A percentile compares a stretch with the other conserved stretches of the same genome.
Conservation (phyloP, 2,113 vertebrate species). For the Platysteira castanea region DNA sequence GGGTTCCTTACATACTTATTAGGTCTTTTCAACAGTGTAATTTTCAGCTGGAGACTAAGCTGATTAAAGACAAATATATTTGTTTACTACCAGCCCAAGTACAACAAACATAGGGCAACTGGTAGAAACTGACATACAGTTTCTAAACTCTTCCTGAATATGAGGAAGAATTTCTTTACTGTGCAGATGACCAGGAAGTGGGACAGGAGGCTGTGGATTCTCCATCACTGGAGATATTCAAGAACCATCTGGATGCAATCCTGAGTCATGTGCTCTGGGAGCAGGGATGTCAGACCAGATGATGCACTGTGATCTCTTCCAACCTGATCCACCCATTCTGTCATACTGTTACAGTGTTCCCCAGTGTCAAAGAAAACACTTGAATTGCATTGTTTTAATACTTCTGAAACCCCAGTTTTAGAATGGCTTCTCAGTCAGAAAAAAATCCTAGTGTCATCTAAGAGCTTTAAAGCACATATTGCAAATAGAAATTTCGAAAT, state of each 20-base stretch:
- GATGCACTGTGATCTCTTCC: neutral
- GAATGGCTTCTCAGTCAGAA: neutral
- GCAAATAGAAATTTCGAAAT: neutral
- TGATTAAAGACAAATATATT: neutral
- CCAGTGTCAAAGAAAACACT: neutral
- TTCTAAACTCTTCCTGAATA: neutral
- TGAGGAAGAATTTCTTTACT: neutral
- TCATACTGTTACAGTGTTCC: neutral
- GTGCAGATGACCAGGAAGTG: neutral
- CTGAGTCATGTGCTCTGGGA: neutral
- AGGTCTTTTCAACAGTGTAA: neutral
- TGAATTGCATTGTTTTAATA: neutral
- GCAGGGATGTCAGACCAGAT: neutral
- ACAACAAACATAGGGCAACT: neutral
- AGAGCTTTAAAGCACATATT: neutral
- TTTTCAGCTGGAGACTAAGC: neutral
- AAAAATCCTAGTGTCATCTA: neutral
- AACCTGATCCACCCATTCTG: neutral
- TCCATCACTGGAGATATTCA: neutral
- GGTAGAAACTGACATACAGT: neutral
- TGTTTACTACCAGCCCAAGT: neutral
- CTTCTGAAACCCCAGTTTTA: neutral
- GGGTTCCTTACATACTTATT: neutral
- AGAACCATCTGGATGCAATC: neutral
- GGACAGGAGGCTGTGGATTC: neutral